phyloP scores from a whole-genome alignment of 2,113 vertebrate genomes.

The Oryzias javanicus region DNA sequence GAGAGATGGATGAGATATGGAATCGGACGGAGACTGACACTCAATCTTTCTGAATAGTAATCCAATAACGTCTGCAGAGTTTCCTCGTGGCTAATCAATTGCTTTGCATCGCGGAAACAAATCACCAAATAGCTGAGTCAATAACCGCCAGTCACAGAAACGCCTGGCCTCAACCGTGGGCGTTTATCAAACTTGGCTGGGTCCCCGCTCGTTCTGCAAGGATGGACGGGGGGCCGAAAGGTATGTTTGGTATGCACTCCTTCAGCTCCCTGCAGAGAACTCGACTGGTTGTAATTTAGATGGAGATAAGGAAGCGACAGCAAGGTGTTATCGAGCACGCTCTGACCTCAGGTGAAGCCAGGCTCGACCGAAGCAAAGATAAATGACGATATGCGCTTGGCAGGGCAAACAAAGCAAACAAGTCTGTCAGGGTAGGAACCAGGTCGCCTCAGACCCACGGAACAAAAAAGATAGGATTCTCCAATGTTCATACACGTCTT shows the following conservation, averaged over 20 bases:
- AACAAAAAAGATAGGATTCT: slow-evolving; percentile 5
- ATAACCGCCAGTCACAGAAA: slow-evolving; percentile 66
- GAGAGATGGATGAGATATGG: slow-evolving; percentile 66
- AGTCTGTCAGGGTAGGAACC: slow-evolving; percentile 38
- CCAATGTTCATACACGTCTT: background rate
- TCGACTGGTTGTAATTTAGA: slow-evolving; percentile 36
- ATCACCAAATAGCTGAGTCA: slow-evolving; percentile 64
- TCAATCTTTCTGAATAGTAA: slow-evolving; percentile 70
- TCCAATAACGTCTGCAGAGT: slow-evolving; percentile 68
- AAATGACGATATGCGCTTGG: slow-evolving; percentile 43
- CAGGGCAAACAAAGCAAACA: slow-evolving; percentile 53
- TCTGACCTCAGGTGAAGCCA: slow-evolving; percentile 52
- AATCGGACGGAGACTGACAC: slow-evolving; percentile 66
- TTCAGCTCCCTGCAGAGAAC: slow-evolving; percentile 17
- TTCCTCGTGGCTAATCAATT: slow-evolving; percentile 74
- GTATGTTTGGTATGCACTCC: slow-evolving; percentile 35
- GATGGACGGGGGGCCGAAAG: slow-evolving; percentile 13
- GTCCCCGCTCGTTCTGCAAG: background rate
- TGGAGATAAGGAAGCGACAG: slow-evolving; percentile 38
- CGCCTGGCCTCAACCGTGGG: slow-evolving; percentile 51
- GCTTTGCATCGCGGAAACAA: slow-evolving; percentile 61
- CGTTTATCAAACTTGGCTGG: slow-evolving; percentile 45
- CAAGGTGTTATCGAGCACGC: slow-evolving; percentile 27
- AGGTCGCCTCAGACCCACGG: slow-evolving; percentile 28
- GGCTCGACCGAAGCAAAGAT: slow-evolving; percentile 35